Evolutionary conservation across 2,797 vertebrate species (phyloP), one percentile per base, ranked within the genome.

Genomic region (Botia almorhae): DNA sequence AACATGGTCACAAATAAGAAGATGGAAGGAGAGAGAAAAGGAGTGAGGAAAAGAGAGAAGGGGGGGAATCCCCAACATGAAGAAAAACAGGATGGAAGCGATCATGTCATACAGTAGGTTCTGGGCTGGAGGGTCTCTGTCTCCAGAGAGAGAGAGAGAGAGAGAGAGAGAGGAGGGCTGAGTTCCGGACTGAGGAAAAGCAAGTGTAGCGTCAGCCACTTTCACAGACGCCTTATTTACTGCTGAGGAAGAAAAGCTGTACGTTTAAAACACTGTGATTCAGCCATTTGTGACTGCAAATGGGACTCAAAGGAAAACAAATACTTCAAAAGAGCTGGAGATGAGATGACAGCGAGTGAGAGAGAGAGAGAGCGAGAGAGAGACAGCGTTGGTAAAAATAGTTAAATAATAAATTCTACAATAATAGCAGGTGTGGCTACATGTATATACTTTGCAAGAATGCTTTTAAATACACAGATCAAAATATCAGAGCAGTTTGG

Each of bases 1-100:
- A 90, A 92, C 64, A 76, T 74, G 79, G 84, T 69, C 81, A 74
- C 64, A 89, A 88, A 93, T 92, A 92, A 93, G 91, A 88, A 89
- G 87, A 91, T 70, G 48, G 63, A 64, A 55, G 78, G 63, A 60
- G 63, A 64, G 82, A 79, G 43, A 80, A 65, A 71, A 67, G 33
- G 12, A 71, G 48, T 1, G 58, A 60, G 51, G 39, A 48, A 46
- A 76, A 33, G 33, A 33, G 33, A 33, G 33, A 71, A 14, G 17
- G 50, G 75, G 75, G 85, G 85, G 85, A 78, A 81, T 76, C 83
- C 81, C 85, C 85, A 78, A 81, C 60, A 69, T 74, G 58, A 72
- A 71, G 48, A 78, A 83, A 36, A 86, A 86, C 85, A 86, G 85
- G 85, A 86, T 84, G 33, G 33, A 33, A 33, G 33, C 33, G 74